These are phyloP conservation scores for Drosophila paulistorum DNA, from an alignment of 1,140 invertebrate genomes.

Conservation along the genomic window DNA sequence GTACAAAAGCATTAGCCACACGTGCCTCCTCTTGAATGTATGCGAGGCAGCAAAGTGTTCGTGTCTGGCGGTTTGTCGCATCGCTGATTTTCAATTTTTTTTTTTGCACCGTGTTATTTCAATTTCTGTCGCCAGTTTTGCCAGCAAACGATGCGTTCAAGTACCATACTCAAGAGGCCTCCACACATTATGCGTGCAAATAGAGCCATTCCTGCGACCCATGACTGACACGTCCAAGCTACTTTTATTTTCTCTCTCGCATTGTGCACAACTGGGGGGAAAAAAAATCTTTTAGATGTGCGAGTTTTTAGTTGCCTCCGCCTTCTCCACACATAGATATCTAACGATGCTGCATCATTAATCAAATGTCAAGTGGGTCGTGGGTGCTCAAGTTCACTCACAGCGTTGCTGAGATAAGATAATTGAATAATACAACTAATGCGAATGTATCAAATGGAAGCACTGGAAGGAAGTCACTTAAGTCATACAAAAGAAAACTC, in stretches of 20 bases:
- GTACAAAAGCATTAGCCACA: conserved; percentile 10
- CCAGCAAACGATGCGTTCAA: conserved; percentile 21
- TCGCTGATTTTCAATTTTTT: conserved; percentile 27
- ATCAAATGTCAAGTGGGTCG: conserved; percentile 53
- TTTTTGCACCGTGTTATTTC: conserved; percentile 35
- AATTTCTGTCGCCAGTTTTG: conserved; percentile 47
- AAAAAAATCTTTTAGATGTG: conserved; percentile 17
- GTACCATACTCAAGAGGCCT: conserved; percentile 13
- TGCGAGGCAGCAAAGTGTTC: not conserved
- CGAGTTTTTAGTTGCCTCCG: conserved; percentile 19
- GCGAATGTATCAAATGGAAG: conserved; percentile 18
- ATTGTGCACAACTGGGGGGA: conserved; percentile 12
- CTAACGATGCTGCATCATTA: conserved; percentile 44
- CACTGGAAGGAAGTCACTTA: not conserved
- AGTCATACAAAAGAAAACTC: not conserved
- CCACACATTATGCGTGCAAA: conserved; percentile 31
- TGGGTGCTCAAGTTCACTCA: conserved; percentile 18
- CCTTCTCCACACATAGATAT: conserved; percentile 25
- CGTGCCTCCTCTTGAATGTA: conserved; percentile 5
- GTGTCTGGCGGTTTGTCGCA: conserved; percentile 30
- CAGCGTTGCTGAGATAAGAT: conserved; percentile 29
- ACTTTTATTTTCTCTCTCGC: not conserved
- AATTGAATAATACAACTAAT: conserved; percentile 55
- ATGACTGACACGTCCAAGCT: not conserved
- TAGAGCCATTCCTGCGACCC: conserved; percentile 35